phyloP scores from a whole-genome alignment of 2,797 vertebrate species.

The Natrix natrix region DNA sequence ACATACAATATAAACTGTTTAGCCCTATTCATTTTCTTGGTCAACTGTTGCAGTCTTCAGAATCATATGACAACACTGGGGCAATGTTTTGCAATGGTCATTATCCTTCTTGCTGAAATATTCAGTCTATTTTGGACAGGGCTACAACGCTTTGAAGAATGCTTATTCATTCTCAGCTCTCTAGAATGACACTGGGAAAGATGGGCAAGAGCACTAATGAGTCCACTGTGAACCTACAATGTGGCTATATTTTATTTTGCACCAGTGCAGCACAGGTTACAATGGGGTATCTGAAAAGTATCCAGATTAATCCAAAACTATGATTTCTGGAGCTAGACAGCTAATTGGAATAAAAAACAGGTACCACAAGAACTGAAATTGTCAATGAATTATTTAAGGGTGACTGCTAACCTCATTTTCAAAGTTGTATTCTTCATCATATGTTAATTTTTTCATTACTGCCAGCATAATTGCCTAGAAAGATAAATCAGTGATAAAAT shows the following conservation, averaged over 20 bases:
- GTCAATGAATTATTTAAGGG: not conserved
- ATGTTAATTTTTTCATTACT: constrained; percentile 97
- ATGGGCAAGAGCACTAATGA: not conserved
- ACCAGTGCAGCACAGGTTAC: not conserved
- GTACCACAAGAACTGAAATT: not conserved
- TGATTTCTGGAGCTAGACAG: not conserved
- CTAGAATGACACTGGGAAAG: not conserved
- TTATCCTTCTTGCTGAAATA: not conserved
- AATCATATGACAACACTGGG: not conserved
- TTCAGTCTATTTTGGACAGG: not conserved
- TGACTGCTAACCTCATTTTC: constrained; percentile 89
- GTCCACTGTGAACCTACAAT: not conserved
- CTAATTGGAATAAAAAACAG: not conserved
- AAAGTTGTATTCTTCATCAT: constrained; percentile 99
- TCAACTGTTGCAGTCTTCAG: not conserved
- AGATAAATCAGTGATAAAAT: constrained; percentile 31
- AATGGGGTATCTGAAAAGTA: not conserved
- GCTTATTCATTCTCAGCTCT: not conserved
- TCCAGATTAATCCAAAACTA: not conserved
- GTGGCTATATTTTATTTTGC: not conserved
- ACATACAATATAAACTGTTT: not conserved
- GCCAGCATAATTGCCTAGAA: constrained; percentile 92
- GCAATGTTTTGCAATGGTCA: not conserved
- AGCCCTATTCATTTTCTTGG: not conserved
- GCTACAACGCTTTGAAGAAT: not conserved